Base-by-base conservation (phyloP, 30 jellyfish, hydroid and myxozoan species). In the Aurelia coerulea region DNA sequence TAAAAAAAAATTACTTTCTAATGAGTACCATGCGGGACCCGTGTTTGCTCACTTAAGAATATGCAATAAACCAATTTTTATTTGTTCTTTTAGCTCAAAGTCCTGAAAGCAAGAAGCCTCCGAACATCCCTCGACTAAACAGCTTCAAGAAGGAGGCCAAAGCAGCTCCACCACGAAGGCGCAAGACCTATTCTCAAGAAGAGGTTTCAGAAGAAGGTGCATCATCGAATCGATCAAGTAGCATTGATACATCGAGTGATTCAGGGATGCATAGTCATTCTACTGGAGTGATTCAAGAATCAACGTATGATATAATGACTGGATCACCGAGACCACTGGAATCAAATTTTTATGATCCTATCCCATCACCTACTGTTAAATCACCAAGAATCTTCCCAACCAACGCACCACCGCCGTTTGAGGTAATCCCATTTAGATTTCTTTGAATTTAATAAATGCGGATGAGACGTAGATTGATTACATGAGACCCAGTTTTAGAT, bases 71-170 rank as follows among this genome's bases (percentile, higher is more conserved):
- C 2, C 33, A 8, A 7, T 14, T 16, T 58, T 4, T 46, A 0
- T 15, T 62, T 37, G 4, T 35, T 23, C 53, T 83, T 62, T 17
- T 54, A 72, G 93, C 93, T 65, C 90, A 75, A 52, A 50, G 80
- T 32, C 84, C 79, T 19, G 94, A 65, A 11, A 66, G 69, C 50
- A 93, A 88, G 68, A 91, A 82, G 84, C 97, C 89, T 16, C 95
- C 90, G 10, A 66, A 75, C 89, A 74, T 86, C 42, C 91, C 98
- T 19, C 97, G 97, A 4, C 66, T 93, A 86, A 93, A 90, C 74
- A 93, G 98, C 73, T 93, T 93, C 91, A 93, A 93, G 76, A 83
- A 83, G 54, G 92, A 90, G 18, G 4, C 87, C 10, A 77, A 77
- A 63, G 11, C 79, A 49, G 83, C 79, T 2, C 65, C 78, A 5